Base-by-base conservation (phyloP, 2,113 vertebrate genomes). In the Etheostoma spectabile region DNA sequence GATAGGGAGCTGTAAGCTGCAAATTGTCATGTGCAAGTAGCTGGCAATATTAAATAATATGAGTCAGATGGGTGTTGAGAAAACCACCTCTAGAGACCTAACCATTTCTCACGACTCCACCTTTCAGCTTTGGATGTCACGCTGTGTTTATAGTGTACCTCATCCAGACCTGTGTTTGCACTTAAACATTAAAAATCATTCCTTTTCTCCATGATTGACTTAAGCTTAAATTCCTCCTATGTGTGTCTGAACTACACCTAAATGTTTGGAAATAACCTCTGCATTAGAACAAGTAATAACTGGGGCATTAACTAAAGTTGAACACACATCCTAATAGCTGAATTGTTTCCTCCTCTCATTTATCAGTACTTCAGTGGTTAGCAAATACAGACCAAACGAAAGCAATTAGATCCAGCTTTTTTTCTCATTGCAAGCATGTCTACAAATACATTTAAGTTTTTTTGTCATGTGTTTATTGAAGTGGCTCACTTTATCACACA, bases 51-150 rank as follows among this genome's bases (percentile, higher is more conserved):
- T 79, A 85, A 91, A 90, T 90, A 88, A 86, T 79, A 57, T 93
- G 92, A 93, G 91, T 93, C 92, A 93, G 92, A 88, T 80, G 90
- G 88, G 87, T 93, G 91, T 94, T 93, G 88, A 88, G 84, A 86
- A 91, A 92, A 92, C 84, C 85, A 88, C 84, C 78, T 77, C 85
- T 59, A 52, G 74, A 85, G 84, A 53, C 72, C 80, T 77, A 13
- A 77, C 55, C 38, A 57, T 88, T 92, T 92, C 89, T 91, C 93
- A 92, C 66, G 89, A 80, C 92, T 91, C 93, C 90, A 89, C 90
- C 91, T 93, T 81, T 73, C 55, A 74, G 65, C 73, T 78, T 91
- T 89, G 89, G 88, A 90, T 92, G 89, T 83, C 76, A 65, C 77
- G 48, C 74, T 93, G 86, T 92, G 92, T 92, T 87, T 79, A 80